These are phyloP conservation scores for Pogona vitticeps DNA, from an alignment of 2,113 vertebrate species.

Conservation along the genomic window DNA sequence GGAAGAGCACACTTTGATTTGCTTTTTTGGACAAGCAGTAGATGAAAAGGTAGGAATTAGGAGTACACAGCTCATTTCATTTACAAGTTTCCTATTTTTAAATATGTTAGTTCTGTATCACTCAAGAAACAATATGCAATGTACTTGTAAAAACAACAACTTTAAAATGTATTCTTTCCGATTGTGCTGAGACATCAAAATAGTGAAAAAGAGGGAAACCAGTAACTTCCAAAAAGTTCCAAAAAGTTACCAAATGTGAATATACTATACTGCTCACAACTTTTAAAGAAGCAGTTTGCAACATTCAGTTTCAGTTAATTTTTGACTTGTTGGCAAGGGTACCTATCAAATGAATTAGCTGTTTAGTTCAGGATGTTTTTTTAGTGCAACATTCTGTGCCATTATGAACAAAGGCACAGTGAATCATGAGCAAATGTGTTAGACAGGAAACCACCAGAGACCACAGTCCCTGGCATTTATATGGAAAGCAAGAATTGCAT, in stretches of 20 bases:
- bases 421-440: background rate
- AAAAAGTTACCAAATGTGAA: background rate
- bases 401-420: background rate
- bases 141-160: background rate
- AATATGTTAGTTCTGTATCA: background rate
- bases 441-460: background rate
- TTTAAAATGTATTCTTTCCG: background rate
- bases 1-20: background rate
- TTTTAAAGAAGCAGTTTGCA: background rate
- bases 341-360: background rate
- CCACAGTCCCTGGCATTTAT: too few species aligned
- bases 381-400: background rate
- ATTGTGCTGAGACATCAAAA: too few species aligned
- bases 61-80: background rate
- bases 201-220: too few species aligned
- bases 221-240: too few species aligned
- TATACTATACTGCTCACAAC: background rate
- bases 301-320: background rate
- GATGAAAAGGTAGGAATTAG: background rate
- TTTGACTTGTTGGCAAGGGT: background rate
- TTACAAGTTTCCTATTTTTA: background rate
- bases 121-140: background rate
- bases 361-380: background rate
- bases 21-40: background rate
- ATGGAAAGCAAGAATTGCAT: background rate